A percentile compares a stretch with the other conserved stretches of the same genome.
Evolutionary conservation across 2,113 vertebrate species (phyloP).

Genomic region (Dipodomys stephensi): DNA sequence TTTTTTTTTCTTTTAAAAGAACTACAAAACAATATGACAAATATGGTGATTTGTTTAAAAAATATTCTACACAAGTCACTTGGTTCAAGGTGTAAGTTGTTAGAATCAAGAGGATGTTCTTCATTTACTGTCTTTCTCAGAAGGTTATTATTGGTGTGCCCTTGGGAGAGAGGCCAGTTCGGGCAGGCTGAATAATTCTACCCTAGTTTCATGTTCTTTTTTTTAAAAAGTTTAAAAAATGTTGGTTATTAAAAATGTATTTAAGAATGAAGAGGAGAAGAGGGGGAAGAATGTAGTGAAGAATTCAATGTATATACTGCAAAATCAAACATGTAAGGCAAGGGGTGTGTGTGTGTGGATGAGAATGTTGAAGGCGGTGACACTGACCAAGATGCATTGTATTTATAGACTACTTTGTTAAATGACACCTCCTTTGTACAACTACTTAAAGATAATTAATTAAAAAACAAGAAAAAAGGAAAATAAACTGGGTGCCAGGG

Average conservation of each 20-base stretch:
- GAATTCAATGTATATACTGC: too few relatives aligned
- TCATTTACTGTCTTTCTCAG: slow-evolving; percentile 26
- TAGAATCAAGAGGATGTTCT: background rate
- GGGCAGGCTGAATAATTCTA: background rate
- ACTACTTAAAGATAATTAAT: too few relatives aligned
- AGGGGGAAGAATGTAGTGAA: too few relatives aligned
- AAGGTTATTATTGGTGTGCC: background rate
- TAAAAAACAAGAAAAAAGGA: too few relatives aligned
- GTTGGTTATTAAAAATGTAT: slow-evolving; percentile 19
- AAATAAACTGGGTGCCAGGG: too few relatives aligned
- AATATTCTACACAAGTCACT: background rate
- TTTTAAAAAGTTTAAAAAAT: slow-evolving; percentile 12
- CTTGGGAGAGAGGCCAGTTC: background rate
- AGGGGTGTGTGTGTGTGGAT: too few relatives aligned
- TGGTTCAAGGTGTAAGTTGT: slow-evolving; percentile 7
- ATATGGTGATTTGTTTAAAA: background rate
- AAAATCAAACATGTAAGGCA: too few relatives aligned
- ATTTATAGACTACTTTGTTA: too few relatives aligned
- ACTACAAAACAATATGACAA: slow-evolving; percentile 25
- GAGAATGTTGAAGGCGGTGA: too few relatives aligned
- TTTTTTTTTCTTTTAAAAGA: background rate
- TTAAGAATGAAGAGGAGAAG: background rate
- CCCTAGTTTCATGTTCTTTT: background rate
- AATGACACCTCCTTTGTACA: too few relatives aligned
- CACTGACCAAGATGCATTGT: too few relatives aligned